Evolutionary conservation across 2,113 vertebrate species (phyloP), one percentile per base, ranked within the genome.

Genomic region (Rostratula benghalensis): DNA sequence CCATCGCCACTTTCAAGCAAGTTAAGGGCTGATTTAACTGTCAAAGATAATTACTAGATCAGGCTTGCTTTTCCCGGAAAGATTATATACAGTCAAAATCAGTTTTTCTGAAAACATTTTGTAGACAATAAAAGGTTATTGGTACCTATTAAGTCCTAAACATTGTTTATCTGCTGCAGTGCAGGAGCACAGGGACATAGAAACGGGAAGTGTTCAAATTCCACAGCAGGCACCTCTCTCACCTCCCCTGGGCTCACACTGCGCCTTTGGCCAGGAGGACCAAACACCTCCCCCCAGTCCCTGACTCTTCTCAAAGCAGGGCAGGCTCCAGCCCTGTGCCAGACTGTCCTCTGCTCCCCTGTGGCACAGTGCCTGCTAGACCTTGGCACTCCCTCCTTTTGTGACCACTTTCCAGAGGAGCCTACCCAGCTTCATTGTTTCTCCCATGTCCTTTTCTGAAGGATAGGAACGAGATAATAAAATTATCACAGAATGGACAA

Each of bases 51-150:
- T 96, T 81, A 76, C 70, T 39, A 87, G 39, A 88, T 73, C 41
- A 5, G 60, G 39, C 37, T 96, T 81, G 53, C 48, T 93, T 91
- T 94, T 90, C 83, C 85, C 24, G 0, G 74, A 83, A 96, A 83
- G 87, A 67, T 91, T 75, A 61, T 56, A 35, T 39, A 92, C 9
- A 10, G 43, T 93, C 80, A 63, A 83, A 96, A 87, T 37, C 90
- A 79, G 41, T 67, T 70, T 79, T 92, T 64, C 48, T 93, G 83
- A 90, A 93, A 94, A 90, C 25, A n/a, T 53, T 69, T 68, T 61
- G 69, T 51, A 92, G 80, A 91, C 48, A 82, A 89, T 82, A 92
- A 94, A 93, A 95, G 9, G 50, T 87, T 93, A 89, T 92, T 85
- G 83, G 91, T 33, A 61, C n/a, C 79, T 73, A 39, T 94, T 91